These are phyloP conservation scores for Lophius americanus DNA, from an alignment of 2,797 vertebrate species.

Conservation along the genomic window DNA sequence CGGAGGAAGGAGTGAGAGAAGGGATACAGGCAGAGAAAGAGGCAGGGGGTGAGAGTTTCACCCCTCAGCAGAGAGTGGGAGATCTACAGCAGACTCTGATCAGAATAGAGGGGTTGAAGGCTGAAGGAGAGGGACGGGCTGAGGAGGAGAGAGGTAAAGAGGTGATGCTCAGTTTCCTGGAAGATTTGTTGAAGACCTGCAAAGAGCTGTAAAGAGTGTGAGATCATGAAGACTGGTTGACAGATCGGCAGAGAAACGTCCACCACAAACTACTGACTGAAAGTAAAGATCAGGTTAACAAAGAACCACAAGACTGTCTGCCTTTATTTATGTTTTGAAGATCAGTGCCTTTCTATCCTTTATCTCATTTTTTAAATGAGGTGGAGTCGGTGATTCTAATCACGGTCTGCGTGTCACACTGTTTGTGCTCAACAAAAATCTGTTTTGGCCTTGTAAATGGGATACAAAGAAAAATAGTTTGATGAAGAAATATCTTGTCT, in stretches of 20 bases:
- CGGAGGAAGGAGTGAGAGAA: conserved; percentile 53
- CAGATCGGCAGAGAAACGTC: not conserved
- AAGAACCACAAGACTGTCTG: conserved; percentile 7
- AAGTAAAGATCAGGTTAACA: not conserved
- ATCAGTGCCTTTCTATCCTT: not conserved
- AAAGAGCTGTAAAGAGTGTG: conserved; percentile 45
- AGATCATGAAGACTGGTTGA: not conserved
- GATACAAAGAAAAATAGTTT: too few relatives aligned
- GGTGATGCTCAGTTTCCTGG: conserved; percentile 77
- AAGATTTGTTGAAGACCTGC: conserved; percentile 79
- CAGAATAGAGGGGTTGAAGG: conserved; percentile 75
- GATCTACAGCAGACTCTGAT: conserved; percentile 75
- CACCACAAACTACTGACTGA: not conserved
- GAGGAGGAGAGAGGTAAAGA: conserved; percentile 54
- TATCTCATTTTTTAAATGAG: not conserved
- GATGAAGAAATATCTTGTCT: too few relatives aligned
- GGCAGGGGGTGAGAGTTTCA: conserved; percentile 2
- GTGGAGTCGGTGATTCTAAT: too few relatives aligned
- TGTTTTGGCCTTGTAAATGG: too few relatives aligned
- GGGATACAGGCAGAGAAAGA: conserved; percentile 66
- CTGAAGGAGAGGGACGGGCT: conserved; percentile 39
- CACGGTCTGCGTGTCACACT: not conserved
- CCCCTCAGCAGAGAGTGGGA: conserved; percentile 73
- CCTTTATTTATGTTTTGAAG: conserved; percentile 1
- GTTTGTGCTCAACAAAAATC: too few relatives aligned